These are phyloP conservation scores for Dissostichus mawsoni DNA, from an alignment of 2,113 vertebrate genomes.

Conservation along the genomic window DNA sequence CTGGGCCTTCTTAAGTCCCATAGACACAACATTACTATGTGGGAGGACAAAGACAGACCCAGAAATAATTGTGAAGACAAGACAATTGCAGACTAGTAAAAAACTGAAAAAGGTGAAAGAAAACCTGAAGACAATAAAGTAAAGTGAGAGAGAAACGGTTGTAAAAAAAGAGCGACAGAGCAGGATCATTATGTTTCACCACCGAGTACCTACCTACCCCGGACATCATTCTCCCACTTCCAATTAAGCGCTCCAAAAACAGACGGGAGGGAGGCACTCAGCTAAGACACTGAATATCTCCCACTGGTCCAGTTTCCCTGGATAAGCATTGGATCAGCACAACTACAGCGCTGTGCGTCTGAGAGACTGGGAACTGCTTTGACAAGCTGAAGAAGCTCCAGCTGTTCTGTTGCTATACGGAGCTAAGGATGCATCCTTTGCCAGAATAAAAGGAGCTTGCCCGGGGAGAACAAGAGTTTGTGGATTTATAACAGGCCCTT, in stretches of 20 bases:
- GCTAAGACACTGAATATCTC: conserved; percentile 73
- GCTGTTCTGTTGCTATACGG: conserved; percentile 65
- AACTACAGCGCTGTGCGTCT: conserved; percentile 39
- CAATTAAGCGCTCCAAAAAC: conserved; percentile 79
- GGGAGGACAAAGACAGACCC: neutral
- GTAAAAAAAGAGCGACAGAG: conserved; percentile 25
- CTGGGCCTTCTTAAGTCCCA: neutral
- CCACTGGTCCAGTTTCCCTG: conserved; percentile 77
- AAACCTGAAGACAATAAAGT: conserved; percentile 37
- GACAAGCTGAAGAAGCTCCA: conserved; percentile 63
- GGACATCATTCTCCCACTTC: conserved; percentile 69
- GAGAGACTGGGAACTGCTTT: conserved; percentile 49
- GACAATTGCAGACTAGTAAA: neutral
- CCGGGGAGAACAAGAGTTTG: conserved; percentile 57
- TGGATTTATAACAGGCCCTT: conserved; percentile 65
- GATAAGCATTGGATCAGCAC: conserved; percentile 71
- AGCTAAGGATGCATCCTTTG: conserved; percentile 55
- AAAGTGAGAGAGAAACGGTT: conserved; percentile 30
- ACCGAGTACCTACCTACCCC: conserved; percentile 47
- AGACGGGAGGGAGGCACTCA: conserved; percentile 63
- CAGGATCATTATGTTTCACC: conserved; percentile 63
- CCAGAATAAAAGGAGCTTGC: conserved; percentile 57
- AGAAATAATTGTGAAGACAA: neutral
- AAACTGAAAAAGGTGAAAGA: conserved; percentile 25
- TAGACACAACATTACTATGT: neutral